Base-by-base conservation (phyloP, 2,113 vertebrate genomes). In the Chrysochloris asiatica region DNA sequence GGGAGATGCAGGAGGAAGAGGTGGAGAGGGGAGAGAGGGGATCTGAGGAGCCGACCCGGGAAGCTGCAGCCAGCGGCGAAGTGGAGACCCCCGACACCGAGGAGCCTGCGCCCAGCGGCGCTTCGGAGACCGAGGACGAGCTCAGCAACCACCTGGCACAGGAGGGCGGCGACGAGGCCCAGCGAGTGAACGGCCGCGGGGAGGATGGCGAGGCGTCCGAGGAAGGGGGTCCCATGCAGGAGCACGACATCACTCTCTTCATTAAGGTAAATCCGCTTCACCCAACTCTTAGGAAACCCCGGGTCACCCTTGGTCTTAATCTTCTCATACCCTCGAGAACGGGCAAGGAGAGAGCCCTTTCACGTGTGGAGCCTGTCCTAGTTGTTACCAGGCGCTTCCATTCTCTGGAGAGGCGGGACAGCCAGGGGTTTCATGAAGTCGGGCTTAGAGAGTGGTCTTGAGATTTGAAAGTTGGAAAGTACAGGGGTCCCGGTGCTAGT, bases 231-330 rank as follows among this genome's bases (percentile, higher is more conserved):
- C 93, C 36, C 0, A 61, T 59, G 3, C 94, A 97, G 76, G 98
- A 98, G 45, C 97, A 98, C 14, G 97, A 98, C 94, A 98, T 99
- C 91, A 98, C 98, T 2, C 98, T 99, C 67, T 99, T 98, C n/a
- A 98, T 99, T 78, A 99, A 98, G 97, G 98, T 98, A 98, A 14
- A 54, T 0, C 14, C 36, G 1, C 36, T 0, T 19, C 13, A 21
- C 21, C 1, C 10, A 2, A 2, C n/a, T 52, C 33, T 7, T 2
- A 14, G 45, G 26, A 41, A 4, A 22, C 10, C 33, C 22, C 30
- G 33, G 47, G 8, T 1, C 41, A 2, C 21, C 14, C 33, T 6
- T 17, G 43, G 54, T 7, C 45, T 43, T 38, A 36, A 83, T 8
- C 45, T 86, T 38, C 38, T 50, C 78, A 0, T 41, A 50, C 28